Percentiles rank a stretch among this genome's conserved stretches.
These are phyloP conservation scores for Sander lucioperca DNA, from an alignment of 2,113 vertebrate species.

Conservation along the genomic window DNA sequence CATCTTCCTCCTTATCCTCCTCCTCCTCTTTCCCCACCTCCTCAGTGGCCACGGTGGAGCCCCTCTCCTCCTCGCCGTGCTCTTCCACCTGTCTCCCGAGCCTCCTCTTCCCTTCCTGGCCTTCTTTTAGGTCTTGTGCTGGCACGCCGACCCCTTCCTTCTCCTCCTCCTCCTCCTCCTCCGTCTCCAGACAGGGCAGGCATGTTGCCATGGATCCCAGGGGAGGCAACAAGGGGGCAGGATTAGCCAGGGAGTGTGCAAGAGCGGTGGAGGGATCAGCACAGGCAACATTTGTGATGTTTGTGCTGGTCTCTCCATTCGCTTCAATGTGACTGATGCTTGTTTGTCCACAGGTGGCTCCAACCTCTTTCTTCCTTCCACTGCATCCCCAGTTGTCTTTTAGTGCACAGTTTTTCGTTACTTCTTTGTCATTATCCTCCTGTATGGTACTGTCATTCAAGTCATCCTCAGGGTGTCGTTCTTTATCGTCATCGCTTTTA, in stretches of 20 bases:
- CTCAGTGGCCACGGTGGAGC: constrained; percentile 57
- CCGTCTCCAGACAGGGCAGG: constrained; percentile 56
- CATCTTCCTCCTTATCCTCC: constrained; percentile 77
- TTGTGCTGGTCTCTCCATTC: neutral
- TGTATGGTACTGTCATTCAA: neutral
- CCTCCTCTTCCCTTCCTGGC: constrained; percentile 38
- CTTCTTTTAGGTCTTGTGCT: constrained; percentile 37
- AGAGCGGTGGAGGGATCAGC: constrained; percentile 46
- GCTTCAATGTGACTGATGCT: neutral
- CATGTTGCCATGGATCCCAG: constrained; percentile 76
- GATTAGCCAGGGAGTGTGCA: constrained; percentile 65
- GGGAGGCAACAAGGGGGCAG: constrained; percentile 62
- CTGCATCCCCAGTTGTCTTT: neutral
- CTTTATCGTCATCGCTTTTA: neutral
- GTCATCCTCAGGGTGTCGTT: neutral
- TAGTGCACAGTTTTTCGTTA: neutral
- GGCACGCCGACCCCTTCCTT: neutral
- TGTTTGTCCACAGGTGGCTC: constrained; percentile 23
- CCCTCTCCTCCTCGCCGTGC: constrained; percentile 42
- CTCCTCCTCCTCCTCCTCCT: constrained; percentile 38
- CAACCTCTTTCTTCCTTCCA: neutral
- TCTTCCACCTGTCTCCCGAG: constrained; percentile 52
- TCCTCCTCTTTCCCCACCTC: constrained; percentile 44
- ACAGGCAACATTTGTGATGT: constrained; percentile 6
- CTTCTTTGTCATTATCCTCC: neutral